Conservation (phyloP, 2,888 invertebrate species). For the Heterodera filipjevi region DNA sequence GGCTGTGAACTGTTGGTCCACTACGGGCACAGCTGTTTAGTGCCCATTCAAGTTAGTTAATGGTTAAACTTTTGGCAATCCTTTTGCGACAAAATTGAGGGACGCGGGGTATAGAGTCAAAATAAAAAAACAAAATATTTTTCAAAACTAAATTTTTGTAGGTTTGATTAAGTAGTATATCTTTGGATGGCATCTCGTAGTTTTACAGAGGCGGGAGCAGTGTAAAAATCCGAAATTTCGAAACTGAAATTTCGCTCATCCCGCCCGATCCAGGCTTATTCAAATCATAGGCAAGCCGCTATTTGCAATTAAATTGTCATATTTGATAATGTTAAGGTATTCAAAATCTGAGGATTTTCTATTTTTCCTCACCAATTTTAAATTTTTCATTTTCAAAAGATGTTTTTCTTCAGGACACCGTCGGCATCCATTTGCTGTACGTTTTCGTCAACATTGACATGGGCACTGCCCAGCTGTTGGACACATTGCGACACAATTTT, state of each 20-base stretch:
- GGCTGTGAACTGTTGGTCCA: slow-evolving; percentile 74
- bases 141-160: too few species aligned
- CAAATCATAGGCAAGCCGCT: too few species aligned
- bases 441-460: slow-evolving; percentile 98
- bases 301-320: too few species aligned
- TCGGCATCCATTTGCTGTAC: slow-evolving; percentile 86
- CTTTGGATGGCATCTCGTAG: too few species aligned
- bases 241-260: too few species aligned
- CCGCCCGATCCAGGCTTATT: too few species aligned
- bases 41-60: background rate
- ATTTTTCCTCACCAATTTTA: too few species aligned
- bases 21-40: slow-evolving; percentile 83
- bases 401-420: slow-evolving; percentile 65
- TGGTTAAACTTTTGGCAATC: background rate
- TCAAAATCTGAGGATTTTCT: too few species aligned
- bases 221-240: too few species aligned
- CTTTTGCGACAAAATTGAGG: background rate
- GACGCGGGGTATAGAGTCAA: background rate
- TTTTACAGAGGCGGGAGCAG: too few species aligned
- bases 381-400: slow-evolving; percentile 74
- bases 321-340: too few species aligned
- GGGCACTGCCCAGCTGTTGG: slow-evolving; percentile 87
- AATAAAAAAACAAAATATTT: background rate
- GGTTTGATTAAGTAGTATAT: too few species aligned
- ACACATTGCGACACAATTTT: slow-evolving; percentile 77